These are phyloP conservation scores for Euleptes europaea DNA, from an alignment of 2,113 vertebrate genomes.

Conservation along the genomic window DNA sequence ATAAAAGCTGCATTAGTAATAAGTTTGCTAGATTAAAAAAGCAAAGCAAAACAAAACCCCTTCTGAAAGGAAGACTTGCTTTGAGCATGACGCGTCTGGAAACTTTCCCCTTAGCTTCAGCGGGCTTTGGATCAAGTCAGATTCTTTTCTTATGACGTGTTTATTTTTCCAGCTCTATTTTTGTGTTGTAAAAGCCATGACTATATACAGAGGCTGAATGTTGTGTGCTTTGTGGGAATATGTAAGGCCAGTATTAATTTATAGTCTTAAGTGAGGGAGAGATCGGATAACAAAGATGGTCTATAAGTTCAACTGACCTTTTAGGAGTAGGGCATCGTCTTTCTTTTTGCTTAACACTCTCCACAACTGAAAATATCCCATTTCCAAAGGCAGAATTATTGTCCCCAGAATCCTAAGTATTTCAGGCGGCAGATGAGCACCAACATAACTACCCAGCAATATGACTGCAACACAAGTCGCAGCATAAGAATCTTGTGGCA, in stretches of 20 bases:
- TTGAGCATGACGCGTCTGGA: neutral
- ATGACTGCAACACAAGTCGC: neutral
- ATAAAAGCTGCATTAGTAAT: neutral
- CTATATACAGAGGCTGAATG: conserved; percentile 31
- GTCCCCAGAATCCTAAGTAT: neutral
- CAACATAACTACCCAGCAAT: neutral
- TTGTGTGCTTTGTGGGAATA: conserved; percentile 24
- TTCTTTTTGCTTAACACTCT: neutral
- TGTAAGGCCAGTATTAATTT: conserved; percentile 11
- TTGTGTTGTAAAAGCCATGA: conserved; percentile 11
- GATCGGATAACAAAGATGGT: conserved; percentile 15
- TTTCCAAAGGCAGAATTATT: conserved; percentile 14
- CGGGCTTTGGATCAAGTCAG: conserved; percentile 15
- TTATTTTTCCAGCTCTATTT: conserved; percentile 46
- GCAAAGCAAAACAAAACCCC: neutral
- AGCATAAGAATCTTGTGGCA: neutral
- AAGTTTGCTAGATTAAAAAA: neutral
- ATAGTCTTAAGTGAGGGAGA: neutral
- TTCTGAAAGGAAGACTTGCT: neutral
- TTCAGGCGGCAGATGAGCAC: neutral
- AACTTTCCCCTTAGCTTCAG: conserved; percentile 5
- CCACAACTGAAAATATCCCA: conserved; percentile 17
- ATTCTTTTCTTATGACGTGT: conserved; percentile 38
- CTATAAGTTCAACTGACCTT: conserved; percentile 16
- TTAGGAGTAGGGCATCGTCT: conserved; percentile 1